A percentile compares a stretch with the other conserved stretches of the same genome.
phyloP scores from a whole-genome alignment of 2,797 vertebrate species.

The Sebastes minor region DNA sequence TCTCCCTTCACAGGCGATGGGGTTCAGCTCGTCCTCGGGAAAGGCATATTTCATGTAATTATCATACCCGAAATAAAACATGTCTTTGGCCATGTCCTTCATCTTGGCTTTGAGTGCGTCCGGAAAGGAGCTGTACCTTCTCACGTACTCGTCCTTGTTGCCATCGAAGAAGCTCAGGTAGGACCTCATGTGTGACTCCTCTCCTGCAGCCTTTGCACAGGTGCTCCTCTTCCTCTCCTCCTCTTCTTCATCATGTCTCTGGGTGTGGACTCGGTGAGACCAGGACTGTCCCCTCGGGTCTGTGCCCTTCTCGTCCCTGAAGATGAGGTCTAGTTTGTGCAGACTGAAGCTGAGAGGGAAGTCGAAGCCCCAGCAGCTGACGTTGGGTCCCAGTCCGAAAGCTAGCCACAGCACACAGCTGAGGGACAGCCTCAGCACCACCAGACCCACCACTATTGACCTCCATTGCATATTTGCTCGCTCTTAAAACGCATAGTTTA shows the following conservation, averaged over 20 bases:
- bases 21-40: constrained; percentile 96
- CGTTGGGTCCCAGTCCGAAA: constrained; percentile 84
- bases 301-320: constrained; percentile 59
- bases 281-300: constrained; percentile 58
- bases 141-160: constrained; percentile 88
- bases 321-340: constrained; percentile 77
- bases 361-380: constrained; percentile 89
- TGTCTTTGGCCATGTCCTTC: constrained; percentile 90
- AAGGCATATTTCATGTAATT: constrained; percentile 98
- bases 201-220: constrained; percentile 55
- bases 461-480: constrained; percentile 94
- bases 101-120: constrained; percentile 86
- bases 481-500: constrained; percentile 82
- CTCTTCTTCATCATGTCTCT: constrained; percentile 52
- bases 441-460: constrained; percentile 91
- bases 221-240: constrained; percentile 25
- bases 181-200: constrained; percentile 65
- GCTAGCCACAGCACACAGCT: constrained; percentile 88
- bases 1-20: constrained; percentile 92
- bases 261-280: constrained; percentile 62
- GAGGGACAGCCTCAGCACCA: constrained; percentile 89
- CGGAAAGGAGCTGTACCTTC: constrained; percentile 90
- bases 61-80: constrained; percentile 98
- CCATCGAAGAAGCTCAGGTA: constrained; percentile 84
- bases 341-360: constrained; percentile 83